These are phyloP conservation scores for Ypsolopha sequella DNA, from an alignment of 2,888 invertebrate genomes.

Conservation along the genomic window DNA sequence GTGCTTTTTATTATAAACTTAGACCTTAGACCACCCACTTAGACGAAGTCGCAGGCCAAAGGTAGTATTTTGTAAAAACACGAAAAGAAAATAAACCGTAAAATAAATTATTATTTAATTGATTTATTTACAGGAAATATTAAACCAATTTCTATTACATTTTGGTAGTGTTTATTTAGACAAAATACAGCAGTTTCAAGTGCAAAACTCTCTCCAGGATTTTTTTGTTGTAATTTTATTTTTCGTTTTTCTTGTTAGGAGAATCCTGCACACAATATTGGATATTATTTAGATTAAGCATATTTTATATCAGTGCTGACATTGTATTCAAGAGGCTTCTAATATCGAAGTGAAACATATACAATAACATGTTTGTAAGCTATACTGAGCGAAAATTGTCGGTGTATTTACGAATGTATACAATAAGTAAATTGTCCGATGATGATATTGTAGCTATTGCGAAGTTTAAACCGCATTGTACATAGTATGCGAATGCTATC, in stretches of 20 bases:
- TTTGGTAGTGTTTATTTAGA: conserved; percentile 49
- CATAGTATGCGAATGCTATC: conserved; percentile 16
- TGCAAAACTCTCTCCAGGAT: conserved; percentile 36
- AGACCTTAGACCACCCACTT: conserved; percentile 2
- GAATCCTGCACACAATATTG: conserved; percentile 25
- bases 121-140: conserved; percentile 71
- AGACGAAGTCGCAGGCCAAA: conserved; percentile 11
- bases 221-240: not conserved
- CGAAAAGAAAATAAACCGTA: not conserved
- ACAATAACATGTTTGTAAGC: conserved; percentile 37
- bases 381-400: conserved; percentile 5
- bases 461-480: conserved; percentile 18
- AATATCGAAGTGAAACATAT: conserved; percentile 30
- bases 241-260: conserved; percentile 15
- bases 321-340: not conserved
- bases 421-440: conserved; percentile 34
- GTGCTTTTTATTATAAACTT: not conserved
- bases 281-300: conserved; percentile 37
- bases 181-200: conserved; percentile 39
- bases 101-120: conserved; percentile 47
- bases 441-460: not conserved
- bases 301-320: conserved; percentile 8
- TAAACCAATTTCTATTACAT: conserved; percentile 57
- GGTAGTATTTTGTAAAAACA: conserved; percentile 18
- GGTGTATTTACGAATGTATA: conserved; percentile 44